A percentile compares a stretch with the other conserved stretches of the same genome.
Evolutionary conservation across 2,888 invertebrate species (phyloP).

Genomic region (Criorhina ranunculi): DNA sequence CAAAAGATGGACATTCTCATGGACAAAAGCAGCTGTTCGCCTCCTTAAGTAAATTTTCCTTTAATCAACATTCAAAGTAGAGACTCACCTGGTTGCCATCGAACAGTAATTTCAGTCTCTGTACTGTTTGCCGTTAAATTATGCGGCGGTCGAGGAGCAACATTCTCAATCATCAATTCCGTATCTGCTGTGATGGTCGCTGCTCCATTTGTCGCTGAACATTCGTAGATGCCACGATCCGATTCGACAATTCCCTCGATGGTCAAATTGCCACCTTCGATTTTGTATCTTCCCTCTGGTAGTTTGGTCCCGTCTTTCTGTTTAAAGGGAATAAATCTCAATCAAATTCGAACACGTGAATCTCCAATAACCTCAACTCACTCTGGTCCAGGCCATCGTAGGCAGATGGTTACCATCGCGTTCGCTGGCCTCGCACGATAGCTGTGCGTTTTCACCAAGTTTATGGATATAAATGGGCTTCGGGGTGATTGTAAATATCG

Average conservation of each 20-base stretch:
- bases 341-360: conserved; percentile 51
- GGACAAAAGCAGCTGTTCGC: not conserved
- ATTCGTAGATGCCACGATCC: conserved; percentile 94
- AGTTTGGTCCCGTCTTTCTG: conserved; percentile 91
- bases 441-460: conserved; percentile 91
- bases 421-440: conserved; percentile 92
- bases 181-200: conserved; percentile 92
- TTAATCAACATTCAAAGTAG: not conserved
- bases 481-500: conserved; percentile 92
- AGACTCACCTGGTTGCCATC: conserved; percentile 90
- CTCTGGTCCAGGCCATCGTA: conserved; percentile 89
- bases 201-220: conserved; percentile 94
- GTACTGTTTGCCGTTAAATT: conserved; percentile 92
- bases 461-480: conserved; percentile 93
- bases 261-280: conserved; percentile 92
- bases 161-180: conserved; percentile 93
- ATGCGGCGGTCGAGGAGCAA: conserved; percentile 95
- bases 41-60: not conserved
- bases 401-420: conserved; percentile 88
- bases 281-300: conserved; percentile 88
- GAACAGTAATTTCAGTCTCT: conserved; percentile 89
- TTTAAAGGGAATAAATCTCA: conserved; percentile 73
- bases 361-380: conserved; percentile 81
- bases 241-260: conserved; percentile 92
- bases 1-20: too few species aligned